phyloP scores from a whole-genome alignment of 2,113 vertebrate species.

The Bubo bubo region DNA sequence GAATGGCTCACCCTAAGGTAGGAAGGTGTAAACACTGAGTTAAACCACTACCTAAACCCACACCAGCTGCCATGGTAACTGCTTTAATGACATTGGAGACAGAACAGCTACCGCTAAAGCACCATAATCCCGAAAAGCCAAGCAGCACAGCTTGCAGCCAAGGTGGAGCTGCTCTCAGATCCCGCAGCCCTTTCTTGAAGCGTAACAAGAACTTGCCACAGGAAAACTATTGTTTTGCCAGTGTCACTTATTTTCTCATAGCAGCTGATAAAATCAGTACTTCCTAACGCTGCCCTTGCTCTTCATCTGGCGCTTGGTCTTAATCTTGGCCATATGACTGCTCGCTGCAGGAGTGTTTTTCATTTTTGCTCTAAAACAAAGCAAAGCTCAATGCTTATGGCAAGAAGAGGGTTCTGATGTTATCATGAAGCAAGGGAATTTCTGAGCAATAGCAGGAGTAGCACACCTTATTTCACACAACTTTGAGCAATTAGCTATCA shows the following conservation, averaged over 20 bases:
- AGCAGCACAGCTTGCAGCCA: not conserved
- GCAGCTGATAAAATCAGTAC: not conserved
- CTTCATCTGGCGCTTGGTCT: not conserved
- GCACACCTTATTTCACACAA: accelerated
- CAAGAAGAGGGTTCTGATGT: not conserved
- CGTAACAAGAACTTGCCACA: not conserved
- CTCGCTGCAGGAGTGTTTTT: accelerated
- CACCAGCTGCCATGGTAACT: not conserved
- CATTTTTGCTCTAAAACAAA: not conserved
- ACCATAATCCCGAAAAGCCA: no score
- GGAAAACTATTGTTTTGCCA: not conserved
- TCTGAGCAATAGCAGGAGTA: accelerated
- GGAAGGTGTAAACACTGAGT: no score
- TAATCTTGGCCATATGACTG: accelerated
- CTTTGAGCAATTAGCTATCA: accelerated
- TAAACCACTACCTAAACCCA: not conserved
- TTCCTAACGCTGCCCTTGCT: not conserved
- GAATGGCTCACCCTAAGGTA: not conserved
- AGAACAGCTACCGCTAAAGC: not conserved
- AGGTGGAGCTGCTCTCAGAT: not conserved
- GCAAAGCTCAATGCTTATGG: not conserved
- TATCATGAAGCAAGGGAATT: not conserved
- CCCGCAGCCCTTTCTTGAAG: not conserved
- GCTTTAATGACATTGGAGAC: not conserved
- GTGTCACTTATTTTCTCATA: not conserved